phyloP scores from a whole-genome alignment of 1,140 invertebrate species.

The Drosophila punjabiensis region DNA sequence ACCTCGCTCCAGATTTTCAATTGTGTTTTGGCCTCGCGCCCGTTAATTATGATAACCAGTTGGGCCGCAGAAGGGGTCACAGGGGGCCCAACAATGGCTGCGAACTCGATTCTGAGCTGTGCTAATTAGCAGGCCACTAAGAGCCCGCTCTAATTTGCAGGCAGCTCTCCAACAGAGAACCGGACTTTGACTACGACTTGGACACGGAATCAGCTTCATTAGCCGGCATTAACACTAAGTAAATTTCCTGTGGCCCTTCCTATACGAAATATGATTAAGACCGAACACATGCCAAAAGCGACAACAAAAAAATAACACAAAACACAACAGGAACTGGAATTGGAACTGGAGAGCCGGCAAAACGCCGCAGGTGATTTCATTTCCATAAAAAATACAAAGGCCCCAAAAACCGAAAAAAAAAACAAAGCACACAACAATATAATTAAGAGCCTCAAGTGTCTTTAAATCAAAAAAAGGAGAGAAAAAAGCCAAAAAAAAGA shows the following conservation, averaged over 20 bases:
- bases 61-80: conserved; percentile 20
- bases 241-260: conserved; percentile 61
- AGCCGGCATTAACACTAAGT: conserved; percentile 76
- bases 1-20: conserved; percentile 24
- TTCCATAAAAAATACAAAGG: conserved; percentile 56
- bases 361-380: conserved; percentile 74
- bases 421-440: conserved; percentile 67
- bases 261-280: conserved; percentile 65
- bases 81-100: conserved; percentile 55
- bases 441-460: conserved; percentile 77
- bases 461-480: conserved; percentile 66
- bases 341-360: conserved; percentile 34
- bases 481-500: not conserved
- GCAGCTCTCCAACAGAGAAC: conserved; percentile 61
- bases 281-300: conserved; percentile 73
- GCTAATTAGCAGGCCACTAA: conserved; percentile 76
- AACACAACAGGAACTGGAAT: conserved; percentile 38
- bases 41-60: conserved; percentile 80
- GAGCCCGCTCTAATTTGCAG: conserved; percentile 71
- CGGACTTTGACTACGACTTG: conserved; percentile 54
- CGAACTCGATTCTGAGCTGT: conserved; percentile 52
- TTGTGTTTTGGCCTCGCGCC: conserved; percentile 56
- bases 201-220: conserved; percentile 66
- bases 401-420: conserved; percentile 25
- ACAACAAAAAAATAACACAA: conserved; percentile 16